Conservation (phyloP, 2,797 vertebrate genomes). For the Halcyon badia region DNA sequence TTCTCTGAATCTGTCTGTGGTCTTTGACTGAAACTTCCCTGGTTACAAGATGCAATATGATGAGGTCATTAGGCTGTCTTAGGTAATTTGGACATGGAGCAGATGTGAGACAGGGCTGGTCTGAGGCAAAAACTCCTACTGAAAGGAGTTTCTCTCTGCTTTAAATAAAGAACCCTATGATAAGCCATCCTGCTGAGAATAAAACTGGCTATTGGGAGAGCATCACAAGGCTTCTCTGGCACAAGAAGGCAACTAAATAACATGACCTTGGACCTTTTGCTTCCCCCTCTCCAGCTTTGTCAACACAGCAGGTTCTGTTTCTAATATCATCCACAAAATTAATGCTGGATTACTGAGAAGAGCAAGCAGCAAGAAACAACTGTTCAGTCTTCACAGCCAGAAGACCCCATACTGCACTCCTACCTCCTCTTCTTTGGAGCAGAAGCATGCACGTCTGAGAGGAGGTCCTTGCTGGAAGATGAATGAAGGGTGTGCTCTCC, state of each 20-base stretch:
- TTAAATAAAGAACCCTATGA: background rate
- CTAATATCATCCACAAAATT: background rate
- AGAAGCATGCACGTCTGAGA: background rate
- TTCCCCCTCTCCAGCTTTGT: background rate
- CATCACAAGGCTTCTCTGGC: background rate
- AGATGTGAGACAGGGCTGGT: background rate
- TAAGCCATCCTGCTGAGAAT: background rate
- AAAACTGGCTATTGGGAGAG: background rate
- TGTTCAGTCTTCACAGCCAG: background rate
- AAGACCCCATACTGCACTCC: background rate
- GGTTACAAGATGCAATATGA: background rate
- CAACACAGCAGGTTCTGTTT: background rate
- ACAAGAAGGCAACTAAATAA: background rate
- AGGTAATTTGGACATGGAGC: background rate
- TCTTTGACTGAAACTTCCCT: background rate
- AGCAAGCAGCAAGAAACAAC: background rate
- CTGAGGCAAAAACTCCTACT: background rate
- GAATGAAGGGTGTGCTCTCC: background rate
- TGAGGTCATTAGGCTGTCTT: background rate
- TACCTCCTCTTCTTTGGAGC: background rate
- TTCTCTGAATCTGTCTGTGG: background rate
- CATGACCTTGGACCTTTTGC: background rate
- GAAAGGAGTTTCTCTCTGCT: background rate
- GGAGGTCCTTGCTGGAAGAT: background rate
- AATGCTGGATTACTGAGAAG: background rate